Conservation (phyloP, 1,140 invertebrate species). For the Caerostris darwini region DNA sequence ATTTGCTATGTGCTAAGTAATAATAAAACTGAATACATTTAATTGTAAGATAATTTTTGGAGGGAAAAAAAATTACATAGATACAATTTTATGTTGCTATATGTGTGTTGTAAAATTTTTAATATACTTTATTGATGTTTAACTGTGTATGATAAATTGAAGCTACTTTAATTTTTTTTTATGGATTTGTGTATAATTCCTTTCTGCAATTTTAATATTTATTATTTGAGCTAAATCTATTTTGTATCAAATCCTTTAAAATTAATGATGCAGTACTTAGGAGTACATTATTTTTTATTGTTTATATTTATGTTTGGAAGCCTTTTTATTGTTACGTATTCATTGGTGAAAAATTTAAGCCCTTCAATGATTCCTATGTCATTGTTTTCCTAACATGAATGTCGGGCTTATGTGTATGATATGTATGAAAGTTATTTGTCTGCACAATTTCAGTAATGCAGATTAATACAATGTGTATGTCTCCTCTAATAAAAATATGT, state of each 20-base stretch:
- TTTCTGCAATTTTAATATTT: too few relatives aligned
- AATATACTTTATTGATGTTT: too few relatives aligned
- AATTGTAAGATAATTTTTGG: too few relatives aligned
- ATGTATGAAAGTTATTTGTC: constrained; percentile 48
- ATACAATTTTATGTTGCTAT: too few relatives aligned
- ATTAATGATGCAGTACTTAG: constrained; percentile 36
- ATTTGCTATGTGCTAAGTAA: too few relatives aligned
- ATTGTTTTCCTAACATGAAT: constrained; percentile 60
- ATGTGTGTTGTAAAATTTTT: too few relatives aligned
- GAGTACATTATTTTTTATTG: constrained; percentile 27
- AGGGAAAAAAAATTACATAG: too few relatives aligned
- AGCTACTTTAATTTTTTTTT: too few relatives aligned
- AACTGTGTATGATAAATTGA: too few relatives aligned
- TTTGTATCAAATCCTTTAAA: neutral
- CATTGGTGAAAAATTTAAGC: constrained; percentile 28
- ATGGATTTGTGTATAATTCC: too few relatives aligned
- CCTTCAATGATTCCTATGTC: constrained; percentile 27
- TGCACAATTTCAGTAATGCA: constrained; percentile 65
- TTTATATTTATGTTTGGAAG: constrained; percentile 25
- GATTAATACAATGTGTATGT: constrained; percentile 63
- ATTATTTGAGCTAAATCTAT: neutral
- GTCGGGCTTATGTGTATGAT: constrained; percentile 67
- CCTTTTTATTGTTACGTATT: constrained; percentile 20
- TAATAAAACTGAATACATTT: too few relatives aligned
- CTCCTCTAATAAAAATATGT: constrained; percentile 73